Base-by-base conservation (phyloP, 1,140 invertebrate genomes). In the Trichonephila clavata region DNA sequence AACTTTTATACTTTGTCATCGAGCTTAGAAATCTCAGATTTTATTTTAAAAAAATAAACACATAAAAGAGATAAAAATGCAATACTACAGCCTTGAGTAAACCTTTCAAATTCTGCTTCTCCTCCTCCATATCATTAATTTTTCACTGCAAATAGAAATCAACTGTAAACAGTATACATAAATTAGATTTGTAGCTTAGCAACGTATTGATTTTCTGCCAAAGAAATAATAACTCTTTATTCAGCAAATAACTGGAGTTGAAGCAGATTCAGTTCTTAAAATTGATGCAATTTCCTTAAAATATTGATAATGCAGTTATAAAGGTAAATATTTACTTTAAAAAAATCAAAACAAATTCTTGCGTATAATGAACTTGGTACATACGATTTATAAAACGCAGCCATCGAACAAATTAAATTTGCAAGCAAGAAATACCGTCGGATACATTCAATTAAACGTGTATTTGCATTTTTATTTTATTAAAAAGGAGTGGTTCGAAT, bases 181-280 rank as follows among this genome's bases (percentile, higher is more conserved):
- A 77, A 77, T 77, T 77, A 77, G 24, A 77, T 77, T 77, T 77
- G 68, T 77, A 77, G 68, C 68, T 32, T 77, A 77, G 68, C 68
- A 77, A 77, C 68, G 68, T 32, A 77, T 77, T 77, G 68, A 77
- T 77, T 77, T 77, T 24, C 68, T 77, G 68, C 68, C 68, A 77
- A 77, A 77, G 27, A 77, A 77, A 77, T 77, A 77, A 77, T 77
- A 77, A 77, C 27, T 77, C 68, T 77, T 77, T 77, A 32, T 77
- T 32, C 68, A 77, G 24, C 24, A 77, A 77, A 77, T 77, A 77
- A 16, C 27, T 16, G 16, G 24, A 77, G 68, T 13, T 39, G 6
- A 16, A 77, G 68, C 1, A 16, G 39, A 77, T 39, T 77, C 68
- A 24, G 24, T 32, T 77, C 68, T 32, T 77, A 32, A 50, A 18